phyloP scores from a whole-genome alignment of 2,888 invertebrate species.

The Sipha maydis region DNA sequence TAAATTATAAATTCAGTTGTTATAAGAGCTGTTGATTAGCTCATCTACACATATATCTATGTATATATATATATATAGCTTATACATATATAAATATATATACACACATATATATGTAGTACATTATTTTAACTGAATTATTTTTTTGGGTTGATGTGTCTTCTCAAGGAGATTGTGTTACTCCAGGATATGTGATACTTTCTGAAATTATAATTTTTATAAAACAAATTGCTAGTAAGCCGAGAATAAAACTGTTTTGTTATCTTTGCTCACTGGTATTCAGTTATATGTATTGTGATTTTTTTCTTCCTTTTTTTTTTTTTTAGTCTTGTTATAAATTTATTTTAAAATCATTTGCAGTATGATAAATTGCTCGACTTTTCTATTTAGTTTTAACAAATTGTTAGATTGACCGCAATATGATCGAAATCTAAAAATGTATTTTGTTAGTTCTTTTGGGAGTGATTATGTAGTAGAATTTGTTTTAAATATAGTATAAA shows the following conservation, averaged over 20 bases:
- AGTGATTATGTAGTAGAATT: constrained; percentile 33
- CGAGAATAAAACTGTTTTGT: constrained; percentile 31
- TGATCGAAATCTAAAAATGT: constrained; percentile 35
- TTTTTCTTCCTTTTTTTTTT: constrained; percentile 41
- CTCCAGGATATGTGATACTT: constrained; percentile 31
- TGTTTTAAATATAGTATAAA: constrained; percentile 43
- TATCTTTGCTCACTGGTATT: constrained; percentile 39
- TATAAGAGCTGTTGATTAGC: constrained; percentile 1
- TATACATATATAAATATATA: background rate
- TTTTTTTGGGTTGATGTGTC: constrained; percentile 26
- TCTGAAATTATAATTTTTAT: constrained; percentile 51
- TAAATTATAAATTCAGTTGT: constrained; percentile 35
- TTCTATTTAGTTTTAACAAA: constrained; percentile 60
- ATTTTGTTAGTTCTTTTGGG: constrained; percentile 55
- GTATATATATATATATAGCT: background rate
- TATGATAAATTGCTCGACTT: constrained; percentile 55
- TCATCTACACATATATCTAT: background rate
- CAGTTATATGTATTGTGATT: constrained; percentile 54
- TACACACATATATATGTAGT: background rate
- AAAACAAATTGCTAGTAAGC: constrained; percentile 31
- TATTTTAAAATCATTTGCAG: constrained; percentile 41
- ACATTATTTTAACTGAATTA: constrained; percentile 39
- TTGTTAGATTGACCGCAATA: constrained; percentile 54
- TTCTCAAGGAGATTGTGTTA: background rate
- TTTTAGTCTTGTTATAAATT: constrained; percentile 56